Percentiles rank a stretch among this genome's conserved stretches.
phyloP scores from a whole-genome alignment of 2,888 invertebrate genomes.

The Cephus pulcher region DNA sequence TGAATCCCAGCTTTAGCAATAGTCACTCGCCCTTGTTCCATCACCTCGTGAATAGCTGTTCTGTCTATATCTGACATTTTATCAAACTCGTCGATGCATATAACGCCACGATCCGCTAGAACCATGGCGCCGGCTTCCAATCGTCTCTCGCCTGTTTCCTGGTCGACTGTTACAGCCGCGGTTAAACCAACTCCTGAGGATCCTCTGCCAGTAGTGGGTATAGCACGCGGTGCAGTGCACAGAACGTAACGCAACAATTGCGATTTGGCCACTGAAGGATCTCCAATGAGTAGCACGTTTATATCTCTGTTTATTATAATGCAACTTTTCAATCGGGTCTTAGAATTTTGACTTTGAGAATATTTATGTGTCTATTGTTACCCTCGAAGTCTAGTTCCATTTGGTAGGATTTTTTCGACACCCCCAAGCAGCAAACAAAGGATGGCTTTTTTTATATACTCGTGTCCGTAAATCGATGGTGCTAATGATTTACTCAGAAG shows the following conservation, averaged over 20 bases:
- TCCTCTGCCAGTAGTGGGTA: conserved; percentile 97
- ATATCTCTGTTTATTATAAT: conserved; percentile 72
- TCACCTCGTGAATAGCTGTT: conserved; percentile 99
- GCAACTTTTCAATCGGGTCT: not conserved
- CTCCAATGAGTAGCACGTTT: conserved; percentile 94
- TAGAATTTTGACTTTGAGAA: not conserved
- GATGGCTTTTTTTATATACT: conserved; percentile 95
- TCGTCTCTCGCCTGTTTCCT: conserved; percentile 89
- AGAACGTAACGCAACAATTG: conserved; percentile 94
- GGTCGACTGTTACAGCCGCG: conserved; percentile 96
- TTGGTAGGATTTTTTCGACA: conserved; percentile 91
- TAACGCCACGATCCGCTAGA: conserved; percentile 97
- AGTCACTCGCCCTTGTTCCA: conserved; percentile 98
- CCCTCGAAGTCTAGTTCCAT: conserved; percentile 92
- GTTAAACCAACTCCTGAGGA: conserved; percentile 99
- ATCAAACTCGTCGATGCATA: conserved; percentile 98
- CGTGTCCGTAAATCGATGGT: conserved; percentile 97
- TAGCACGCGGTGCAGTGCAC: conserved; percentile 93
- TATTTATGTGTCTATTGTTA: conserved; percentile 55
- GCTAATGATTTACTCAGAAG: conserved; percentile 91
- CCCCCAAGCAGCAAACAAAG: conserved; percentile 95
- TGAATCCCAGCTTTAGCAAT: conserved; percentile 99
- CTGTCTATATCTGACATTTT: conserved; percentile 99
- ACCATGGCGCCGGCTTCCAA: conserved; percentile 99
- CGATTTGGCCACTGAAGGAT: conserved; percentile 99